Evolutionary conservation across 2,797 vertebrate genomes (phyloP).

Genomic region (Crenichthys baileyi): DNA sequence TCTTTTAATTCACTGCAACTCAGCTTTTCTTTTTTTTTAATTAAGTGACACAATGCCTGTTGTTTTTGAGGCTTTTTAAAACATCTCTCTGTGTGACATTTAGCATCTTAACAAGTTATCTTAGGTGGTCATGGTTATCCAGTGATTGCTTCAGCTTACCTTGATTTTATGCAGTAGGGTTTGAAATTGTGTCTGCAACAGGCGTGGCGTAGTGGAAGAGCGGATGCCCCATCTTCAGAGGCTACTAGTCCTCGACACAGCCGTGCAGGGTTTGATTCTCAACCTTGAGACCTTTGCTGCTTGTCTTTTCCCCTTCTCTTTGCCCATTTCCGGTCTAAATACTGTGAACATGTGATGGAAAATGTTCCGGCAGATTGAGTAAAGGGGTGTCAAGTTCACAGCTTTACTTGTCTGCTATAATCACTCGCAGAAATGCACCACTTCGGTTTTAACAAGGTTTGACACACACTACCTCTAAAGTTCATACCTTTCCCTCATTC

Average conservation of each 20-base stretch:
- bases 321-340: constrained; percentile 15
- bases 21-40: not conserved
- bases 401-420: constrained; percentile 68
- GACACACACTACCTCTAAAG: constrained; percentile 68
- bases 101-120: too few species aligned
- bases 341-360: constrained; percentile 54
- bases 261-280: not conserved
- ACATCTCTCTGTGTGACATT: not conserved
- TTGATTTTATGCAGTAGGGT: too few species aligned
- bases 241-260: too few species aligned
- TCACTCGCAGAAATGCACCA: constrained; percentile 54
- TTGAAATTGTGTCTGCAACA: too few species aligned
- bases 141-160: too few species aligned
- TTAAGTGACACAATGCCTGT: constrained; percentile 15
- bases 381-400: constrained; percentile 66
- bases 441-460: constrained; percentile 57
- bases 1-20: not conserved
- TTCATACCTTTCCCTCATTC: constrained; percentile 69
- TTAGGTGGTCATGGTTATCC: too few species aligned
- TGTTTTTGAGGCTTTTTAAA: constrained; percentile 17
- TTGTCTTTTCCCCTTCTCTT: constrained; percentile 10
- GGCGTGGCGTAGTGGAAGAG: too few species aligned
- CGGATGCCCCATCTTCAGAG: too few species aligned
- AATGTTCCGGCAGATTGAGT: constrained; percentile 54
- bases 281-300: not conserved